A percentile compares a stretch with the other conserved stretches of the same genome.
phyloP scores from a whole-genome alignment of 2,797 vertebrate species.

The Triplophysa bombifrons region DNA sequence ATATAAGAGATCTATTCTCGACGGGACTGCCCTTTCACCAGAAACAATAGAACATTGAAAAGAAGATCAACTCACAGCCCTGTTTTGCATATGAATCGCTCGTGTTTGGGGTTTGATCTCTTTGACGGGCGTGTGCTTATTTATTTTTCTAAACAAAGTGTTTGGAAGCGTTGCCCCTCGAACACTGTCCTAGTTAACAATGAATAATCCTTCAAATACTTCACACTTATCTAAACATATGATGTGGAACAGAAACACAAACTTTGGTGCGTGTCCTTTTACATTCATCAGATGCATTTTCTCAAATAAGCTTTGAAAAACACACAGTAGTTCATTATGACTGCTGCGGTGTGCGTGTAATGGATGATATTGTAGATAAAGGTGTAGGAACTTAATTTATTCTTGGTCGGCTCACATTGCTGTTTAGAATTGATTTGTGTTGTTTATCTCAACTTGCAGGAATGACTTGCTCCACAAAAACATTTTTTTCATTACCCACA shows the following conservation, averaged over 20 bases:
- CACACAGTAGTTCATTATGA: conserved; percentile 1
- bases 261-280: too few species aligned
- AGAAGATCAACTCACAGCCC: conserved; percentile 13
- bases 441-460: neutral
- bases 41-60: conserved; percentile 23
- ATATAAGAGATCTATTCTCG: conserved; percentile 10
- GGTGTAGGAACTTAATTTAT: neutral
- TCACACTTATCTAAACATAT: conserved; percentile 13
- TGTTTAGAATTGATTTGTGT: conserved; percentile 3
- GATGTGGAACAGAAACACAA: neutral
- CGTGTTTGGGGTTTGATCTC: conserved; percentile 6
- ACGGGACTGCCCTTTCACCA: conserved; percentile 23
- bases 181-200: neutral
- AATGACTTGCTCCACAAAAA: neutral
- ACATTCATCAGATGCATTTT: neutral
- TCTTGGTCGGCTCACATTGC: neutral
- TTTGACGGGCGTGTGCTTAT: neutral
- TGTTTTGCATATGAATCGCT: conserved; percentile 35
- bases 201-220: conserved; percentile 16
- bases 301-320: neutral
- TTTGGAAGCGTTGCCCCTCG: conserved; percentile 1
- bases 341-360: too few species aligned
- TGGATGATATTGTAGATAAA: neutral
- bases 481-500: neutral
- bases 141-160: neutral